Evolutionary conservation across 2,797 vertebrate genomes (phyloP).

Genomic region (Poecile montanus): DNA sequence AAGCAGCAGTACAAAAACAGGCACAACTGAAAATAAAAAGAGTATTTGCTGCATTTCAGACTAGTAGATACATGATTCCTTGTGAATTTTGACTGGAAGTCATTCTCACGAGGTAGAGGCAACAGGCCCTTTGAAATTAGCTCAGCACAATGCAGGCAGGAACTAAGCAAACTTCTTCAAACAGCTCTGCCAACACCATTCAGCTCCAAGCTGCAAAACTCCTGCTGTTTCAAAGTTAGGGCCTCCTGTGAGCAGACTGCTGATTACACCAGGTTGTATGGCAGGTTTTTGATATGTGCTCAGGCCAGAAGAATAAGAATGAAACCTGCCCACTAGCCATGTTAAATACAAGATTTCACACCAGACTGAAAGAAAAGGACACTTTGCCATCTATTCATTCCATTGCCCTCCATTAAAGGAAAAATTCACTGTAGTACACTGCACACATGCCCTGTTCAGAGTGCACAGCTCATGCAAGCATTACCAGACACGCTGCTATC

Average conservation of each 20-base stretch:
- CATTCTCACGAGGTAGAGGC: slow-evolving; percentile 36
- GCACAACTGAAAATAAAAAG: background rate
- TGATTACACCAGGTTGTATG: slow-evolving; percentile 11
- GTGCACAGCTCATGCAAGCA: background rate
- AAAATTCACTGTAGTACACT: background rate
- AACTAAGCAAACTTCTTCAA: slow-evolving; percentile 50
- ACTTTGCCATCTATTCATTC: background rate
- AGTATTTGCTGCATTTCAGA: background rate
- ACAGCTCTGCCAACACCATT: slow-evolving; percentile 54
- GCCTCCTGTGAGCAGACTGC: slow-evolving; percentile 46
- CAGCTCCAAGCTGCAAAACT: slow-evolving; percentile 20
- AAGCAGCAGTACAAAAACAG: background rate
- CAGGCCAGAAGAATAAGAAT: background rate
- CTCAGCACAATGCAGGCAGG: slow-evolving; percentile 23
- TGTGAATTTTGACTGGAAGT: slow-evolving; percentile 41
- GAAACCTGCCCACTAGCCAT: background rate
- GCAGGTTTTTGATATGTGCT: background rate
- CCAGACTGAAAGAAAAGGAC: background rate
- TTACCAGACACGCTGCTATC: background rate
- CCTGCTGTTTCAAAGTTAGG: slow-evolving; percentile 12
- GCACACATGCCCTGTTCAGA: background rate
- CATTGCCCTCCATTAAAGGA: background rate
- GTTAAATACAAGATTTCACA: background rate
- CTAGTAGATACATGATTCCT: slow-evolving; percentile 22
- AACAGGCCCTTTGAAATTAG: slow-evolving; percentile 9